phyloP scores from a whole-genome alignment of 2,113 vertebrate genomes.

The Cyanoramphus novaezelandiae region DNA sequence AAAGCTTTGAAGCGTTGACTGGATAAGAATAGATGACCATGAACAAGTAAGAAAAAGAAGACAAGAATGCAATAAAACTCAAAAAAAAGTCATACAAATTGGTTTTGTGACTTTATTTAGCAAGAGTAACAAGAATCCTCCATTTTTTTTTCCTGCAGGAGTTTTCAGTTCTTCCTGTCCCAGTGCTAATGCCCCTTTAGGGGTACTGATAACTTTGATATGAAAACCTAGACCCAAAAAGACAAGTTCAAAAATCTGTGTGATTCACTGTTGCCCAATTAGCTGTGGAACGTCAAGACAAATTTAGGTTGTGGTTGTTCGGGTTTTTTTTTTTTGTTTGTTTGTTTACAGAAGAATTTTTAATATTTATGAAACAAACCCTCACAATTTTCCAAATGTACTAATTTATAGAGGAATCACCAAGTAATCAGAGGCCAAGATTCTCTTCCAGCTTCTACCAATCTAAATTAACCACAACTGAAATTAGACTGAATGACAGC shows the following conservation, averaged over 20 bases:
- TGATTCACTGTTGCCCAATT: neutral
- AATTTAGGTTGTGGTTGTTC: rapidly evolving
- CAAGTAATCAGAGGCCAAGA: neutral
- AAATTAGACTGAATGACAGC: neutral
- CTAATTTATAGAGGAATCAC: neutral
- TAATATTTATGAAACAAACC: neutral
- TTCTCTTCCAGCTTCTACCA: neutral
- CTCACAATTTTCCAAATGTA: neutral
- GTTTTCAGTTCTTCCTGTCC: neutral
- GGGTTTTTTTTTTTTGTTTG: neutral
- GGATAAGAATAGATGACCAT: neutral
- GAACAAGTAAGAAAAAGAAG: neutral
- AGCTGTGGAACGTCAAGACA: neutral
- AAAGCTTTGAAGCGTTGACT: neutral
- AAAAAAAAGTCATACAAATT: neutral
- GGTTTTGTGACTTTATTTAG: neutral
- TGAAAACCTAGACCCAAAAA: neutral
- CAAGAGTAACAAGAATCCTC: neutral
- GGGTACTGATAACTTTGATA: neutral
- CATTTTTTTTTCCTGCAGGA: neutral
- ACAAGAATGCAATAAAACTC: neutral
- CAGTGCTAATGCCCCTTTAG: neutral
- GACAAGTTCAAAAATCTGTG: neutral
- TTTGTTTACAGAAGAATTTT: neutral
- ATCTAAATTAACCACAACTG: neutral